Conservation (phyloP, 2,113 vertebrate species). For the Macroglossus sobrinus region DNA sequence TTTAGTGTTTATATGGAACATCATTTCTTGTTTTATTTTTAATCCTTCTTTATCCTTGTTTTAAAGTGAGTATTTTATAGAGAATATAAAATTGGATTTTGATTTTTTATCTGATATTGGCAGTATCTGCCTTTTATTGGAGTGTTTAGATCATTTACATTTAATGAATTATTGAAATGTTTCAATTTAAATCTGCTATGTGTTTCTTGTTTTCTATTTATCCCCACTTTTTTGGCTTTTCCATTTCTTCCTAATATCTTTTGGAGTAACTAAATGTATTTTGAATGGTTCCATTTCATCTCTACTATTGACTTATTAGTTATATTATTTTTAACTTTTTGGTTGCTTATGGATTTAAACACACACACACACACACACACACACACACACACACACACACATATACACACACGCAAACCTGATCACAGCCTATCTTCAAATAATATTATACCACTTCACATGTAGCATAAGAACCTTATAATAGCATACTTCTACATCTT, state of each 20-base stretch:
- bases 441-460: background rate
- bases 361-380: background rate
- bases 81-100: background rate
- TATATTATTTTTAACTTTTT: background rate
- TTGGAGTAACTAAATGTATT: background rate
- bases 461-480: background rate
- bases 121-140: background rate
- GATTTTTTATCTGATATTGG: background rate
- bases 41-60: background rate
- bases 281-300: background rate
- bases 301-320: background rate
- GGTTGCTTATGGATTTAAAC: background rate
- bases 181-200: background rate
- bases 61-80: background rate
- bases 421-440: background rate
- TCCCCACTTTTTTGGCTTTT: background rate
- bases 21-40: background rate
- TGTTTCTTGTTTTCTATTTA: background rate
- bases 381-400: background rate
- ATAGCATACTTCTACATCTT: background rate
- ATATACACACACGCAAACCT: background rate
- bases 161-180: background rate
- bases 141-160: background rate
- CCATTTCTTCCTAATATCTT: background rate
- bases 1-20: background rate